Conservation (phyloP, 2,797 vertebrate species). For the Buphagus erythrorhynchus region DNA sequence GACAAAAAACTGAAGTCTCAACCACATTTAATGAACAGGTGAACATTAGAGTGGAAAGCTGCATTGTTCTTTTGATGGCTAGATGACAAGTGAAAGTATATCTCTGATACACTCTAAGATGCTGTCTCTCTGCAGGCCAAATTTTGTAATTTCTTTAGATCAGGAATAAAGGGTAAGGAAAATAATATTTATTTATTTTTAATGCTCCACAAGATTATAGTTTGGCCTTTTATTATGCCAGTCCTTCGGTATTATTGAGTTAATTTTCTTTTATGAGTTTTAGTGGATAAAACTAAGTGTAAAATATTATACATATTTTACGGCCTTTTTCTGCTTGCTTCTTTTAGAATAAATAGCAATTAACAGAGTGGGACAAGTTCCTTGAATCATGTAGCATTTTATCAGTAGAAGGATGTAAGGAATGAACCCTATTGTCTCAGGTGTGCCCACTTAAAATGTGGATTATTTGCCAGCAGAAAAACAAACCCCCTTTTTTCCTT, state of each 20-base stretch:
- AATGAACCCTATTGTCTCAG: background rate
- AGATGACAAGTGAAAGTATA: background rate
- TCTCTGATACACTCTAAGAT: background rate
- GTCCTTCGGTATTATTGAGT: background rate
- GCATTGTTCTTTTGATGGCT: background rate
- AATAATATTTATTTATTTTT: background rate
- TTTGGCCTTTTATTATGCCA: background rate
- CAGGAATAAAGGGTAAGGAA: background rate
- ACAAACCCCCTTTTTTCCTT: background rate
- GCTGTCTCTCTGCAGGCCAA: background rate
- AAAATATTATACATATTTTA: background rate
- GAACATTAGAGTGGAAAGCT: background rate
- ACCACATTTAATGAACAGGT: background rate
- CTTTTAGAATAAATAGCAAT: background rate
- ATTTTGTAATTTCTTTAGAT: background rate
- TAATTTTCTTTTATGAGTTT: background rate
- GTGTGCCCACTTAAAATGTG: background rate
- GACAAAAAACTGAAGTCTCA: background rate
- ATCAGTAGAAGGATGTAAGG: background rate
- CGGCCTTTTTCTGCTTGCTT: background rate
- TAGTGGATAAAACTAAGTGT: background rate
- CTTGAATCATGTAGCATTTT: background rate
- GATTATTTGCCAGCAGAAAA: background rate
- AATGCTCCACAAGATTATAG: background rate
- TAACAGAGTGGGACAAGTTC: background rate